Evolutionary conservation across 2,888 invertebrate genomes (phyloP).

Genomic region (Vanessa cardui): DNA sequence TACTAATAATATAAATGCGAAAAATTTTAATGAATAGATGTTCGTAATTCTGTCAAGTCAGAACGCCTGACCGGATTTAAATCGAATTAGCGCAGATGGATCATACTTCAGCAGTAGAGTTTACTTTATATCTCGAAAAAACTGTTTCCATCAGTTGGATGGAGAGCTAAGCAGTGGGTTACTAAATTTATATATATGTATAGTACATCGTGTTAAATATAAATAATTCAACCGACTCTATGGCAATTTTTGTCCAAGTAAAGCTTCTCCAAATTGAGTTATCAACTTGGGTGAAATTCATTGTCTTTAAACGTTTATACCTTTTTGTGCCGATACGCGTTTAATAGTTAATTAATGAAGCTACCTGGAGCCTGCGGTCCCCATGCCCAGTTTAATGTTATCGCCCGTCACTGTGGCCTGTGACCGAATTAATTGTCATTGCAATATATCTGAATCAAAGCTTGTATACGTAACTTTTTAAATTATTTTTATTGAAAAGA

Average conservation of each 20-base stretch:
- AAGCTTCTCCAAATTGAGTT: conserved; percentile 75
- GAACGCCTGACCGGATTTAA: too few relatives aligned
- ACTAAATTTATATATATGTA: too few relatives aligned
- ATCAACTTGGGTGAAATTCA: conserved; percentile 81
- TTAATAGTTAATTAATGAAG: conserved; percentile 81
- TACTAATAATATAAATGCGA: too few relatives aligned
- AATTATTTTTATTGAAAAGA: background rate
- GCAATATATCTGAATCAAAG: conserved; percentile 1
- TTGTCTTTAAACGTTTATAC: conserved; percentile 73
- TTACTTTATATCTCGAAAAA: too few relatives aligned
- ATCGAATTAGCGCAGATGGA: too few relatives aligned
- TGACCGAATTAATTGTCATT: conserved; percentile 14
- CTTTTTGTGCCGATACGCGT: conserved; percentile 76
- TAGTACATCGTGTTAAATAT: too few relatives aligned
- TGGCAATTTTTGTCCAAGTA: conserved; percentile 42
- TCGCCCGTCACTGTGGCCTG: conserved; percentile 29
- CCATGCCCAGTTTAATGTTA: conserved; percentile 56
- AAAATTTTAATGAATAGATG: too few relatives aligned
- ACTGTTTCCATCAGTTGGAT: too few relatives aligned
- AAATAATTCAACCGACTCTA: conserved; percentile 46
- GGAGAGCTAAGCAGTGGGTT: too few relatives aligned
- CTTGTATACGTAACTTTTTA: background rate
- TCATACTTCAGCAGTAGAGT: too few relatives aligned
- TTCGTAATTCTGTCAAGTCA: too few relatives aligned
- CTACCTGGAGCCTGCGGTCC: conserved; percentile 78